phyloP scores from a whole-genome alignment of 2,797 vertebrate genomes.

The Pseudomugil tenellus region DNA sequence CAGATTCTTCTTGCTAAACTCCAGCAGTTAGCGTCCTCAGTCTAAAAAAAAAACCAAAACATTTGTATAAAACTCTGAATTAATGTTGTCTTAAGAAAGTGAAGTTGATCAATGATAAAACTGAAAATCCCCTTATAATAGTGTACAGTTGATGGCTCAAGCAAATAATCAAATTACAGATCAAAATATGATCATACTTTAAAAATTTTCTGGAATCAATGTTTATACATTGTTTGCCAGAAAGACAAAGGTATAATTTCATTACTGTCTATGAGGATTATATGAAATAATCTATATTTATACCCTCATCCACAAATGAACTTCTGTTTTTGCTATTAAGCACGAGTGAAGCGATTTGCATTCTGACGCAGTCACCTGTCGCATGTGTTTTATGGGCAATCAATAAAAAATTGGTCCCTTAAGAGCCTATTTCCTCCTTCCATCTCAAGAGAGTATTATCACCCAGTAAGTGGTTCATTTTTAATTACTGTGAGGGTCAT shows the following conservation, averaged over 20 bases:
- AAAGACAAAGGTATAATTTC: background rate
- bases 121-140: no score
- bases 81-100: no score
- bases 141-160: no score
- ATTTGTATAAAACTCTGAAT: no score
- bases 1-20: background rate
- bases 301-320: conserved; percentile 1
- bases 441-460: conserved; percentile 27
- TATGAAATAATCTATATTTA: background rate
- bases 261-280: background rate
- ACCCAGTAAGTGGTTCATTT: conserved; percentile 41
- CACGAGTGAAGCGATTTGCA: conserved; percentile 9
- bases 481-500: conserved; percentile 43
- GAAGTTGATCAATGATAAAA: no score
- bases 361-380: conserved; percentile 16
- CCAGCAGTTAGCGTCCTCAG: background rate
- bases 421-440: conserved; percentile 15
- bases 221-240: no score
- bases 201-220: no score
- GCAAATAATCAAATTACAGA: no score
- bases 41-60: no score
- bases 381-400: conserved; percentile 43
- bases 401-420: conserved; percentile 24
- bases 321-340: conserved; percentile 10
- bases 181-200: no score